Percentiles rank a stretch among this genome's conserved stretches.
Conservation (phyloP, 2,113 vertebrate species). For the Ovibos moschatus region DNA sequence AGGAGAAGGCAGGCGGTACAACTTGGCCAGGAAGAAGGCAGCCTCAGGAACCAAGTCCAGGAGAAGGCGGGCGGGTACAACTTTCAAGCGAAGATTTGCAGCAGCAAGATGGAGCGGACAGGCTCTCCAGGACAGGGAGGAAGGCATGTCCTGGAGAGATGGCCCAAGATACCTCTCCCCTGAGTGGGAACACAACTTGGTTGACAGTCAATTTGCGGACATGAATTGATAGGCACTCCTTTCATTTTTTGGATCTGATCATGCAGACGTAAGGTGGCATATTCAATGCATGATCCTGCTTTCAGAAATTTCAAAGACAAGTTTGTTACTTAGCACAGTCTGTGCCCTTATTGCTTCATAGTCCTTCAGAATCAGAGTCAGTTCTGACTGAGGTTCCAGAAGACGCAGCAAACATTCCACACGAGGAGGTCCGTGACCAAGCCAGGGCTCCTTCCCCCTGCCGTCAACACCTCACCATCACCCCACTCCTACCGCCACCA, state of each 20-base stretch:
- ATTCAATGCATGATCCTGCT: neutral
- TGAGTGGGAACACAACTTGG: neutral
- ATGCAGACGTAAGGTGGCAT: neutral
- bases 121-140: neutral
- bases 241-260: neutral
- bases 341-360: slow-evolving; percentile 28
- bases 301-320: neutral
- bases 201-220: neutral
- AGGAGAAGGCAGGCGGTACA: accelerated
- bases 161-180: neutral
- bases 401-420: slow-evolving; percentile 75
- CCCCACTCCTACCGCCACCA: accelerated
- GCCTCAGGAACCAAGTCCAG: neutral
- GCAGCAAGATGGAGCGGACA: neutral
- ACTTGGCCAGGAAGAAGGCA: neutral
- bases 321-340: neutral
- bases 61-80: accelerated
- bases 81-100: neutral
- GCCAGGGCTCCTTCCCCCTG: neutral
- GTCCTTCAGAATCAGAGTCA: slow-evolving; percentile 62
- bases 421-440: neutral
- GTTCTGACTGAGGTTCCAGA: slow-evolving; percentile 71
- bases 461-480: neutral
- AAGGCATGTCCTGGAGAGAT: neutral
- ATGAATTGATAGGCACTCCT: neutral